Evolutionary conservation across 2,113 vertebrate species (phyloP).

Genomic region (Scomber scombrus): DNA sequence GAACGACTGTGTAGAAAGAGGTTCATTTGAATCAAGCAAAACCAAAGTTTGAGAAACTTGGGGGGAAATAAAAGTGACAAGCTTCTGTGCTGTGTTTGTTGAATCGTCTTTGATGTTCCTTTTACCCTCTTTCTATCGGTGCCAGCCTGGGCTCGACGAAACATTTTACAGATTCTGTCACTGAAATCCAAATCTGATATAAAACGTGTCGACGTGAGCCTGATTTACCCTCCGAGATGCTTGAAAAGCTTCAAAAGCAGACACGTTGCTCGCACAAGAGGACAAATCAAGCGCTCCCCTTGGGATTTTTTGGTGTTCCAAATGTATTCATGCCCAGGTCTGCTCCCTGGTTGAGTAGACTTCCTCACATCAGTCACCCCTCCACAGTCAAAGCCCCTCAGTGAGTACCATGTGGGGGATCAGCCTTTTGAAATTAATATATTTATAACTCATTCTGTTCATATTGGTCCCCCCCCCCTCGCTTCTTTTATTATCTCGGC

Average conservation of each 20-base stretch:
- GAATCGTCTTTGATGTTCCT: constrained; percentile 18
- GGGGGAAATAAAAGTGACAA: not conserved
- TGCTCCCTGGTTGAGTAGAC: not conserved
- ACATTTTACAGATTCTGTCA: constrained; percentile 3
- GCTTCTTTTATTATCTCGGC: not conserved
- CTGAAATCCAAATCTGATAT: not conserved
- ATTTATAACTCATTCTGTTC: constrained; percentile 13
- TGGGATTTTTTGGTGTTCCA: constrained; percentile 4
- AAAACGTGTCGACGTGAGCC: not conserved
- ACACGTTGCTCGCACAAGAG: not conserved
- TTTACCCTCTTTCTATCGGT: not conserved
- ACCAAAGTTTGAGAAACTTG: not conserved
- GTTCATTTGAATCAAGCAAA: not conserved
- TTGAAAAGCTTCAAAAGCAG: constrained; percentile 27
- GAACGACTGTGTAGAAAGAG: not conserved
- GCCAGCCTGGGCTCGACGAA: not conserved
- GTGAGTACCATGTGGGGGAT: constrained; percentile 19
- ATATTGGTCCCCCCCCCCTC: not conserved
- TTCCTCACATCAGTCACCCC: constrained; percentile 33
- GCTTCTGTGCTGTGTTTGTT: not conserved
- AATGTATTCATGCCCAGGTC: constrained; percentile 38
- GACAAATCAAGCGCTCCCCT: constrained; percentile 7
- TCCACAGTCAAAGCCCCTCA: constrained; percentile 5
- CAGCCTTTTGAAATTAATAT: constrained; percentile 36
- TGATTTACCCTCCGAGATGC: constrained; percentile 28